phyloP scores from a whole-genome alignment of 2,113 vertebrate species.

The Megaptera novaeangliae region DNA sequence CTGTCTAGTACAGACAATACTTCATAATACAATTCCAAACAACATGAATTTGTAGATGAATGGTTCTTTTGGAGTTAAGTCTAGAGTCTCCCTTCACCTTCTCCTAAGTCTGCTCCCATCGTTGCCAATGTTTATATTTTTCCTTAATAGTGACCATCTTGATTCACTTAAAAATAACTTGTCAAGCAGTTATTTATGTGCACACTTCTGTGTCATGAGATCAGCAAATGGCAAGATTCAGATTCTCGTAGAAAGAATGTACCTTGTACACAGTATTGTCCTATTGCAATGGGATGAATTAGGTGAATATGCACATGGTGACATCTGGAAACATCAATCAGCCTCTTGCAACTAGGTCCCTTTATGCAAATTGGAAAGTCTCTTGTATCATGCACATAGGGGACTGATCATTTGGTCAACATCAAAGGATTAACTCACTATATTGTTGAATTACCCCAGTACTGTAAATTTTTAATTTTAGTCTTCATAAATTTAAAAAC shows the following conservation, averaged over 20 bases:
- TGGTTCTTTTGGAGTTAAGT: not conserved
- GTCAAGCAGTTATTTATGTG: not conserved
- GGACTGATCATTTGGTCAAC: not conserved
- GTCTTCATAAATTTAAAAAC: not conserved
- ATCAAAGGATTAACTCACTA: not conserved
- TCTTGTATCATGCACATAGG: not conserved
- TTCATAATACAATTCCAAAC: slow-evolving; percentile 45
- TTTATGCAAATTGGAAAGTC: not conserved
- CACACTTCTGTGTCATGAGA: not conserved
- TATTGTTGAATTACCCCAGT: not conserved
- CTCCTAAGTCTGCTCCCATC: not conserved
- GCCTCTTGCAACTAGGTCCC: not conserved
- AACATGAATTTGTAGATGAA: not conserved
- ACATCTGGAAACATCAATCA: not conserved
- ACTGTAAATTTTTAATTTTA: not conserved
- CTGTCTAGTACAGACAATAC: slow-evolving; percentile 3
- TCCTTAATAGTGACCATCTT: not conserved
- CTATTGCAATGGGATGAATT: not conserved
- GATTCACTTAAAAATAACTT: slow-evolving; percentile 30
- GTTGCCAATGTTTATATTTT: not conserved
- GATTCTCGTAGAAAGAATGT: not conserved
- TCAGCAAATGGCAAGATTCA: not conserved
- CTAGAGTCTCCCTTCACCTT: not conserved
- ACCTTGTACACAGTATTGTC: not conserved
- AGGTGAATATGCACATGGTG: not conserved